Evolutionary conservation across 1,140 invertebrate species (phyloP), one percentile per base, ranked within the genome.

Genomic region (Tenebrio molitor): DNA sequence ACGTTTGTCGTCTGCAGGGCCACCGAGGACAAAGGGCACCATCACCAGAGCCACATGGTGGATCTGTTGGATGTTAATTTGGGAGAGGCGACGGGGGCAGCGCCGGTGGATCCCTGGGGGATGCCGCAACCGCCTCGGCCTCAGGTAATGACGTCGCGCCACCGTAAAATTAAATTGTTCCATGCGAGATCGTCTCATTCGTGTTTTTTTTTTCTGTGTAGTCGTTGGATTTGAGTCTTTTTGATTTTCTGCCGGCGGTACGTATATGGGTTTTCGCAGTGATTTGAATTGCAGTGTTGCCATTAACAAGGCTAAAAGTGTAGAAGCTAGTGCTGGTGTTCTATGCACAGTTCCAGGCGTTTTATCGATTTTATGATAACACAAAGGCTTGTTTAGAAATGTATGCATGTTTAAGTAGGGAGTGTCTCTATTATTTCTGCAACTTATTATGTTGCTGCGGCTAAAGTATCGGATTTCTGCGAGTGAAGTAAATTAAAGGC

Each of bases 21-120:
- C 16, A 73, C 17, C 19, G 53, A 41, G 17, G 66, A 69, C 0
- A 68, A 70, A n/a, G 25, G 4, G 36, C 36, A 39, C 2, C 7
- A 67, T 16, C 82, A 79, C 65, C 81, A 75, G 81, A 93, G 90
- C 79, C 92, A 93, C 80, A 86, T 95, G 82, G 83, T 95, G 25
- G 94, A 96, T 84, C 84, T 95, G 77, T 84, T 95, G 74, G 94
- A 95, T 80, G 92, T 95, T 41, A 92, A 90, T 82, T 84, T 95
- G 74, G 89, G 89, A 16, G 88, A 89, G 70, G 84, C 87, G 0
- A 81, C 85, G 36, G 84, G 85, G 25, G 84, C 85, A 29, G 80
- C 81, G 66, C 83, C 85, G 44, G 83, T 85, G 12, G 92, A 93
- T 83, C 91, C 92, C 7, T 94, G 92, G 92, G 90, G 89, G 16